Evolutionary conservation across 2,113 vertebrate species (phyloP), one percentile per base, ranked within the genome.

Genomic region (Grantiella picta): DNA sequence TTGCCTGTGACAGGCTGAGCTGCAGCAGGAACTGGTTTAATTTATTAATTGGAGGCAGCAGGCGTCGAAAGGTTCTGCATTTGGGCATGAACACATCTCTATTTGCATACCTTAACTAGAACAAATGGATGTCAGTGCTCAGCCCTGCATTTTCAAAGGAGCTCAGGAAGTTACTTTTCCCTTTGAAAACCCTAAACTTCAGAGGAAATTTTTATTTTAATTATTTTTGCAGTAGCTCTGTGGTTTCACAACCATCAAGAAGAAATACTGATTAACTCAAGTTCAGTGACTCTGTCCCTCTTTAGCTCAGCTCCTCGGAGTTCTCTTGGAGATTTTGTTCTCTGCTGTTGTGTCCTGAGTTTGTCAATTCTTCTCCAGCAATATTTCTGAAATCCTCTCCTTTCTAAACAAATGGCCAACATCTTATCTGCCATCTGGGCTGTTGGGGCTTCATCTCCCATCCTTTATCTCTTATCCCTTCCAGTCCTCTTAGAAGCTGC

Each of bases 71-170:
- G 33, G 50, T 82, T 96, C 78, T 85, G 64, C 77, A 17, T 54
- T 95, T 82, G 88, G 59, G 70, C 88, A 68, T 29, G 82, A 86
- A 10, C 81, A 63, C 36, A 12, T 80, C 57, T 54, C 2, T 71
- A 68, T 96, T 94, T 96, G 88, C 93, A 90, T 92, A 40, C 57
- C 52, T 86, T 52, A 88, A 82, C 75, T 73, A 87, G 92, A 94
- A 89, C 68, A 73, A 96, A 78, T 89, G 90, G 52, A n/a, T 86
- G 82, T 36, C 82, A 83, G 52, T 0, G 5, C 72, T 88, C 84
- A 71, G 76, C 21, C 68, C 81, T 60, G 71, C 9, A 11, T 81
- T 93, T 94, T 93, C 79, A 75, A 78, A 90, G 78, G 33, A 63
- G 44, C 64, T 80, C 40, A 20, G 88, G 59, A 88, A 83, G 85